Conservation (phyloP, 2,888 invertebrate species). For the Hedya salicella region DNA sequence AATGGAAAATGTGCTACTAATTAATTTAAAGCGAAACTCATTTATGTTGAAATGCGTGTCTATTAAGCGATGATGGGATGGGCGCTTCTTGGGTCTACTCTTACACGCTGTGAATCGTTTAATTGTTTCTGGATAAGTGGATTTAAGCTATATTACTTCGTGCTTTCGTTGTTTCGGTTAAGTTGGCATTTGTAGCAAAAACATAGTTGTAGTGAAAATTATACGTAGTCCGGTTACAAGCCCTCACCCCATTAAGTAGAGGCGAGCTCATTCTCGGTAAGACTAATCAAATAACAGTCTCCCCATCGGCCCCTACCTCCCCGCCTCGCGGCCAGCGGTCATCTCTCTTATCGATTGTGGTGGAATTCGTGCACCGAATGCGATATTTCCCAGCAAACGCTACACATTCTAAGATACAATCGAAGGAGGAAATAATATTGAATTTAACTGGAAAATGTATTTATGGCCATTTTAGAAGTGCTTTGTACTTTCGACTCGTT, state of each 20-base stretch:
- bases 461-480: constrained; percentile 40
- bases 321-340: constrained; percentile 80
- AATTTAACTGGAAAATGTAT: constrained; percentile 44
- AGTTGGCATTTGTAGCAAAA: constrained; percentile 49
- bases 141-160: constrained; percentile 58
- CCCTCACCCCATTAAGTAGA: constrained; percentile 83
- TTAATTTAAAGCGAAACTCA: constrained; percentile 85
- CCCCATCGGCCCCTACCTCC: constrained; percentile 61
- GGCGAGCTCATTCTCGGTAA: constrained; percentile 85
- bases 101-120: constrained; percentile 63
- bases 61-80: constrained; percentile 82
- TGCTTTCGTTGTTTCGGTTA: constrained; percentile 57
- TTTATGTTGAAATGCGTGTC: constrained; percentile 84
- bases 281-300: constrained; percentile 86
- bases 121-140: constrained; percentile 70
- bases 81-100: constrained; percentile 71
- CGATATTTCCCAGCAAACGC: constrained; percentile 80
- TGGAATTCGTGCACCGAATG: constrained; percentile 85
- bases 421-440: constrained; percentile 58
- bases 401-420: constrained; percentile 69
- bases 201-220: constrained; percentile 67
- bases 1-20: constrained; percentile 85
- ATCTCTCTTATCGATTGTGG: constrained; percentile 86
- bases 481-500: constrained; percentile 29
- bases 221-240: constrained; percentile 82